Percentiles rank a stretch among this genome's conserved stretches.
Evolutionary conservation across 2,888 invertebrate genomes (phyloP).

Genomic region (Operophtera brumata): DNA sequence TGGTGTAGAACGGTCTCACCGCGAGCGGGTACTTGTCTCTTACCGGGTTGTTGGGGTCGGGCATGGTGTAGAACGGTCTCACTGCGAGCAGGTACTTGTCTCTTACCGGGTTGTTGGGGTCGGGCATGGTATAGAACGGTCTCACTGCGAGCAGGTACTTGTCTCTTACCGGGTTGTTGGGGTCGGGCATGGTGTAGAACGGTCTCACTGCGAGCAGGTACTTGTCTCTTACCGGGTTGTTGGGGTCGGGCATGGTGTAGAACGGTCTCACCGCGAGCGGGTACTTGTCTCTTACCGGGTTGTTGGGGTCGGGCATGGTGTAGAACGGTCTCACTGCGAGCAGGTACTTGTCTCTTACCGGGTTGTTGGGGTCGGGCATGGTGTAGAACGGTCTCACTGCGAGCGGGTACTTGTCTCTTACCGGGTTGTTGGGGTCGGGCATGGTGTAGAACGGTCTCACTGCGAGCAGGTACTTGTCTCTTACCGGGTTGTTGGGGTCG

Average conservation of each 20-base stretch:
- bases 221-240: constrained; percentile 93
- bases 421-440: constrained; percentile 95
- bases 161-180: constrained; percentile 90
- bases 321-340: constrained; percentile 98
- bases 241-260: constrained; percentile 99
- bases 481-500: constrained; percentile 90
- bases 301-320: constrained; percentile 98
- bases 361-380: constrained; percentile 97
- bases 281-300: constrained; percentile 95
- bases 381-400: constrained; percentile 99
- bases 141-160: constrained; percentile 98
- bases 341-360: constrained; percentile 96
- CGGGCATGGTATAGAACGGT: constrained; percentile 99
- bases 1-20: constrained; percentile 99
- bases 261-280: constrained; percentile 98
- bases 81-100: constrained; percentile 99
- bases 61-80: constrained; percentile 99
- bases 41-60: constrained; percentile 92
- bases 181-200: constrained; percentile 99
- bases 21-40: constrained; percentile 98
- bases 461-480: constrained; percentile 98
- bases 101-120: constrained; percentile 89
- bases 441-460: constrained; percentile 99
- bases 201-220: constrained; percentile 98
- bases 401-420: constrained; percentile 97